Conservation (phyloP, 2,113 vertebrate genomes). For the Oreotragus oreotragus region DNA sequence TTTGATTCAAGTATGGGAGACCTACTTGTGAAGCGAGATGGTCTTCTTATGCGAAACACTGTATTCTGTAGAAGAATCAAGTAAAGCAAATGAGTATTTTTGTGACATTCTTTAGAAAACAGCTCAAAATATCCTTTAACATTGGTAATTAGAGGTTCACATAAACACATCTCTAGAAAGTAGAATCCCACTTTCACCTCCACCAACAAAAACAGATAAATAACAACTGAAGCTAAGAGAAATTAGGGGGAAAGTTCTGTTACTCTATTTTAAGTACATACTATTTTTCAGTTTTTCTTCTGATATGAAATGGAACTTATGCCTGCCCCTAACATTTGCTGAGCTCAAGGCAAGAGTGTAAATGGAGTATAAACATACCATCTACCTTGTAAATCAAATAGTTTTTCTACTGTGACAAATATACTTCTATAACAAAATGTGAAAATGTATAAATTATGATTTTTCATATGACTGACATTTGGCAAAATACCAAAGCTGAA, state of each 20-base stretch:
- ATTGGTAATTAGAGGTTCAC: neutral
- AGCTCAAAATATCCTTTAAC: neutral
- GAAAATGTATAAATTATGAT: neutral
- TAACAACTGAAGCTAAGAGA: neutral
- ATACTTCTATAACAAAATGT: neutral
- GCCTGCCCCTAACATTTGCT: neutral
- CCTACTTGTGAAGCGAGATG: neutral
- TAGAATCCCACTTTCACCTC: neutral
- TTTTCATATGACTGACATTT: neutral
- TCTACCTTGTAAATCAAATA: neutral
- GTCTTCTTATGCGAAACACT: neutral
- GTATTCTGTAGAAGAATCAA: neutral
- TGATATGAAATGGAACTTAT: neutral
- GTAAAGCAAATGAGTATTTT: neutral
- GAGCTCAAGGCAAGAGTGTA: neutral
- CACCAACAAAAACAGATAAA: neutral
- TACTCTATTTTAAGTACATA: neutral
- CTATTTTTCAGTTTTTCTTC: neutral
- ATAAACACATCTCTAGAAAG: neutral
- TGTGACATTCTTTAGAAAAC: neutral
- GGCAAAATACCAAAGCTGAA: slow-evolving; percentile 7
- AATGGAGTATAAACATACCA: neutral
- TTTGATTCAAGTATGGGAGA: slow-evolving; percentile 59
- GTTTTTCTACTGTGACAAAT: neutral
- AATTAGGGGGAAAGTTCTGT: neutral